Evolutionary conservation across 2,797 vertebrate species (phyloP).

Genomic region (Pristis pectinata): DNA sequence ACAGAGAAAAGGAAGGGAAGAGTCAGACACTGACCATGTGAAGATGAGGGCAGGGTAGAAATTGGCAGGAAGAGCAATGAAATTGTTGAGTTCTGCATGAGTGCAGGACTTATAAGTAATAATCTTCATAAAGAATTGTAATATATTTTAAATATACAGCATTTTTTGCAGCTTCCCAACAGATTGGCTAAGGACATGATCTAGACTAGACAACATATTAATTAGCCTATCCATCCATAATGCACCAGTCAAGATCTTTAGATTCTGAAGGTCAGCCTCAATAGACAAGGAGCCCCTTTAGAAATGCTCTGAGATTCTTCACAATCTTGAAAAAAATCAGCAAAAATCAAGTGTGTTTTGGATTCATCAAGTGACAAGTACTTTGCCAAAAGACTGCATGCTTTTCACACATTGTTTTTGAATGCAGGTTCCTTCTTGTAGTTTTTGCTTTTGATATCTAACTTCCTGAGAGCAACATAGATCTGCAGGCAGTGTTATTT

Average conservation of each 20-base stretch:
- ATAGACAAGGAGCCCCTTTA: not conserved
- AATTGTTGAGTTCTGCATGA: too few species aligned
- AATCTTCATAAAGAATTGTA: too few species aligned
- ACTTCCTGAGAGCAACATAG: not conserved
- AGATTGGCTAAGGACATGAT: not conserved
- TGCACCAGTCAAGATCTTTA: not conserved
- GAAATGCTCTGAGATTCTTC: not conserved
- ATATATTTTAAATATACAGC: not conserved
- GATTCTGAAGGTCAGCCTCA: not conserved
- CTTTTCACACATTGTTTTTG: not conserved
- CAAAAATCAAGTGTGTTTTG: not conserved
- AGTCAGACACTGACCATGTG: too few species aligned
- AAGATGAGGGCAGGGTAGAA: too few species aligned
- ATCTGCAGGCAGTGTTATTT: not conserved
- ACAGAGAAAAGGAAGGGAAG: too few species aligned
- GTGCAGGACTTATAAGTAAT: too few species aligned
- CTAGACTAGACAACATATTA: not conserved
- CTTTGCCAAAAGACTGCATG: not conserved
- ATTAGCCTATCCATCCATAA: not conserved
- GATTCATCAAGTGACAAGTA: not conserved
- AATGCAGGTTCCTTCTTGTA: constrained; percentile 9
- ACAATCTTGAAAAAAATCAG: not conserved
- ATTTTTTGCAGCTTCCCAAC: not conserved
- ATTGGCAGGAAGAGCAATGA: too few species aligned
- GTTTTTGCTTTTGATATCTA: not conserved